Base-by-base conservation (phyloP, 2,797 vertebrate genomes). In the Acanthurus tractus region DNA sequence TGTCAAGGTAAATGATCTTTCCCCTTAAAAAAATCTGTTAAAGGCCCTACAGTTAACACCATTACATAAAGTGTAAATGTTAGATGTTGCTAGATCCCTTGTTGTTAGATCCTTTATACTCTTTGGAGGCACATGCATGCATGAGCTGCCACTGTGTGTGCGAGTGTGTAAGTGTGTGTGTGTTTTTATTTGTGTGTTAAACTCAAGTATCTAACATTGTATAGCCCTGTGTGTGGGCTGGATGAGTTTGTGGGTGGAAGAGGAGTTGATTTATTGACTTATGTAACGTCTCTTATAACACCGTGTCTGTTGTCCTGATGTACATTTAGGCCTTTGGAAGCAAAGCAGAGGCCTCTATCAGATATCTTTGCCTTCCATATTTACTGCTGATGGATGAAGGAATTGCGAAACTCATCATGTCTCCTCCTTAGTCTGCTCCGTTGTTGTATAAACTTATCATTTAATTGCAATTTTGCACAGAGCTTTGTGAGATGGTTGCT, bases 261-360 rank as follows among this genome's bases (percentile, higher is more conserved):
- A 86, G 74, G 40, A 53, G 68, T 86, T 78, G 75, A 81, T 83
- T 86, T 88, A 83, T 88, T 87, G 88, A 78, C 86, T 89, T 90
- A 83, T 77, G 76, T 86, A 85, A 88, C 57, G 3, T 70, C 82
- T 85, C 69, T 78, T 79, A 55, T 78, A 86, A 83, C 57, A 67
- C 61, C 8, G 61, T 74, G 38, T 68, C 64, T 82, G 54, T 57
- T 14, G 52, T 64, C 45, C 63, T 5, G n/a, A 63, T 74, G 66
- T 78, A 74, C 70, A 81, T 82, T 83, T 68, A 48, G 59, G 69
- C 59, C 59, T 57, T 70, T 83, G 38, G 25, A 18, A 66, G 70
- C 69, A 69, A 36, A 77, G 59, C 53, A 78, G 50, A 70, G 10
- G 38, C 73, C 61, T 84, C 81, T 62, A 81, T 84, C 61, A 66